Percentiles rank a stretch among this genome's conserved stretches.
Evolutionary conservation across 2,797 vertebrate species (phyloP).

Genomic region (Silurus lanzhouensis): DNA sequence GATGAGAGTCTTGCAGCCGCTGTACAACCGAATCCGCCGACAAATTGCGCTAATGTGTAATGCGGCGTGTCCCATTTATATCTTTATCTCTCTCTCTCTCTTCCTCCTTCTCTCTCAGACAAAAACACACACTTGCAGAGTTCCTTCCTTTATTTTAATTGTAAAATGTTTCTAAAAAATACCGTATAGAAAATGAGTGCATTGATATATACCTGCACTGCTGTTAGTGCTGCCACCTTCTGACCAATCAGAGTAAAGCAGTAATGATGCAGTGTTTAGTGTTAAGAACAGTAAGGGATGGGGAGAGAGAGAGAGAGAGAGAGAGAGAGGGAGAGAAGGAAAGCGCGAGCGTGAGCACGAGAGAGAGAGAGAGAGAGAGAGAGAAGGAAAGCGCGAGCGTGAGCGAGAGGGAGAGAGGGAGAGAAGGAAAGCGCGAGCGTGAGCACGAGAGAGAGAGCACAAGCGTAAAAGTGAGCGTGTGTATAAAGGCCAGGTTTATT

Average conservation of each 20-base stretch:
- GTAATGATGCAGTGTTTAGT: neutral
- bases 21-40: slow-evolving; percentile 6
- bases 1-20: neutral
- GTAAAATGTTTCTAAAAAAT: neutral
- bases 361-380: too few species aligned
- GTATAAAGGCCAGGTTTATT: neutral
- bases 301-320: too few species aligned
- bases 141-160: neutral
- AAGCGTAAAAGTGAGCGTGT: neutral
- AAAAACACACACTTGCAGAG: neutral
- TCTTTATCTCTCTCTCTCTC: neutral
- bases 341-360: too few species aligned
- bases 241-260: neutral
- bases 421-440: too few species aligned
- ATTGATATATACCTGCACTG: neutral
- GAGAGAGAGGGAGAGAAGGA: too few species aligned
- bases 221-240: neutral
- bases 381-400: too few species aligned
- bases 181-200: neutral
- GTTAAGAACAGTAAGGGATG: neutral
- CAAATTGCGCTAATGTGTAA: slow-evolving; percentile 17
- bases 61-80: slow-evolving; percentile 19
- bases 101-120: neutral
- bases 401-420: too few species aligned
- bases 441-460: too few species aligned